Base-by-base conservation (phyloP, 2,797 vertebrate genomes). In the Pelochelys cantorii region DNA sequence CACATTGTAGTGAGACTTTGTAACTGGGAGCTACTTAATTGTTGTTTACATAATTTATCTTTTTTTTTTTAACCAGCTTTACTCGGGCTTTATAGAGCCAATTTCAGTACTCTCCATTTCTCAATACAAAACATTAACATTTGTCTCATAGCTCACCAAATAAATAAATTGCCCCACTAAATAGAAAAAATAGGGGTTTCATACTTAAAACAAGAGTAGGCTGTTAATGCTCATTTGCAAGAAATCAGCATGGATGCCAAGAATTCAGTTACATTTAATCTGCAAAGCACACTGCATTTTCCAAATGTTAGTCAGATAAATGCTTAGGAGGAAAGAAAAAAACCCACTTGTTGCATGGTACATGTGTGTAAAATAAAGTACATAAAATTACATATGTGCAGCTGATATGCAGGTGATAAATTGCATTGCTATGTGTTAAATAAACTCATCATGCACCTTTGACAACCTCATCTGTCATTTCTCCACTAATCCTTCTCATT, bases 151-250 rank as follows among this genome's bases (percentile, higher is more conserved):
- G 65, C n/a, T 62, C 85, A 94, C 7, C 85, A 54, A 23, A 57
- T 11, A 89, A 89, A 94, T 89, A 92, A 92, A 90, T 93, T 93
- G 85, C 93, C 93, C 82, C 74, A 80, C 57, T 84, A 60, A 74
- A 83, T 90, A 92, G 87, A 95, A 85, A 87, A 86, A 78, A 37
- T 4, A 55, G 88, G 74, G 13, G 15, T 94, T 95, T 94, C 92
- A 88, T 90, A 42, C 83, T 92, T 34, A n/a, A 77, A 84, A 59
- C 31, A 84, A 54, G 75, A 82, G 55, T 9, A 84, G 91, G 81
- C 75, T 90, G 52, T 92, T 93, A 83, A 84, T 88, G n/a, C 90
- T 12, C 92, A 74, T 92, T 94, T 97, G 59, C 80, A 95, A 78
- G 89, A 96, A 95, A 93, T 90, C 87, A 81, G 55, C 93, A 54